phyloP scores from a whole-genome alignment of 2,113 vertebrate genomes.

The Ammospiza caudacuta region DNA sequence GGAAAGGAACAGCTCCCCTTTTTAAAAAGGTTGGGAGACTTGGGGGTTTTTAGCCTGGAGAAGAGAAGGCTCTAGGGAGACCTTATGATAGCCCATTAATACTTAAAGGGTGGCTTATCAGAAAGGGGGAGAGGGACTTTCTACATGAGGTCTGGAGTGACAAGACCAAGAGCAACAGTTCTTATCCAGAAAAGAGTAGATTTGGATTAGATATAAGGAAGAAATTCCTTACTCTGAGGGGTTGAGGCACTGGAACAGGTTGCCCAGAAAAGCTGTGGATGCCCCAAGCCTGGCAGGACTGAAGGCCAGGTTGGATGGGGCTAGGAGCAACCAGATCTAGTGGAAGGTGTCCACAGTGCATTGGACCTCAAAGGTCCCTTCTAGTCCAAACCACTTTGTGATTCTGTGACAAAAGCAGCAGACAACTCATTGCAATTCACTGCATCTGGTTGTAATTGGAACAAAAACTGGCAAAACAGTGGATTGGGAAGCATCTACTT shows the following conservation, averaged over 20 bases:
- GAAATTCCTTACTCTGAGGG: neutral
- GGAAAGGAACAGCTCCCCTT: neutral
- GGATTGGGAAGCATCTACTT: neutral
- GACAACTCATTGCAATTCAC: neutral
- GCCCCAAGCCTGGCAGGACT: neutral
- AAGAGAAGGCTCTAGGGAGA: neutral
- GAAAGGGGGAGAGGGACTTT: neutral
- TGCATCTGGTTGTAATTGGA: neutral
- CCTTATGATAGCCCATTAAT: neutral
- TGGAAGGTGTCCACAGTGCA: accelerated
- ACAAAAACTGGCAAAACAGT: neutral
- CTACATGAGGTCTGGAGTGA: neutral
- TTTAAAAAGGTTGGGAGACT: neutral
- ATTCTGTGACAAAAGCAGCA: neutral
- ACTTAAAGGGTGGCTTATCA: neutral
- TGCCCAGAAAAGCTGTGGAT: neutral
- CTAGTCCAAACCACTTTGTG: neutral
- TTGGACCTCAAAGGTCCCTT: neutral
- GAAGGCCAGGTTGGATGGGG: neutral
- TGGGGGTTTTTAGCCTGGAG: neutral
- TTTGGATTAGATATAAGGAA: neutral
- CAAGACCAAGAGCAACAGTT: neutral
- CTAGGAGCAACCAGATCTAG: neutral
- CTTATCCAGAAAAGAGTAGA: neutral
- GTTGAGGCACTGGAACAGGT: neutral